Base-by-base conservation (phyloP, 2,797 vertebrate genomes). In the Poecilia picta region DNA sequence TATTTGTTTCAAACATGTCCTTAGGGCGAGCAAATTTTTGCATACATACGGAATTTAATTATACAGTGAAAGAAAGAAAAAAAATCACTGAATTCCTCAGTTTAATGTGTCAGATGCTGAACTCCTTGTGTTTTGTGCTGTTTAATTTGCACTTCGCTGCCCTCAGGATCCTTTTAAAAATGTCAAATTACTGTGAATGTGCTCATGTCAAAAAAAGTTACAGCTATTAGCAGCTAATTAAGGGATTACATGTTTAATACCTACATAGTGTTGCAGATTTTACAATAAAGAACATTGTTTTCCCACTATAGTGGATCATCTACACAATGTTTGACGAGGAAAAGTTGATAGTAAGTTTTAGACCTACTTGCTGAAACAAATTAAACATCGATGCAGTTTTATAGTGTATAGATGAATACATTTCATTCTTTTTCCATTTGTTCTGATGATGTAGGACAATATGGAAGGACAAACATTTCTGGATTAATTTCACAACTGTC, bases 401-500 rank as follows among this genome's bases (percentile, higher is more conserved):
- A 25, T 4, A n/a, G 25, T 5, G n/a, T 11, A 41, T 45, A 4
- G 8, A 6, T 41, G 11, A 18, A 28, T 57, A 43, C 39, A 28
- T 41, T 45, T 75, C 12, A 8, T 28, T 45, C 6, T 18, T 73
- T 80, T 36, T 76, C 16, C 66, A 23, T 31, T 41, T 5, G 15
- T 47, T 43, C 47, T 28, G 45, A 77, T 78, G 36, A 74, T 13
- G 55, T 78, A 79, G 87, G 86, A 70, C 85, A 31, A 75, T 0
- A 73, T 31, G 39, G 82, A 75, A 43, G 6, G 64, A 83, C 46
- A 85, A 71, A 79, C 12, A 0, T 83, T 16, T 82, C 77, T 68
- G 6, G 62, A 59, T 55, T 74, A 83, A 92, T 91, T 84, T 86
- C 88, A 87, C 75, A 74, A 10, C 76, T 79, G 53, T 3, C 72